A percentile compares a stretch with the other conserved stretches of the same genome.
These are phyloP conservation scores for Rhagonycha lutea DNA, from an alignment of 2,888 invertebrate species.

Conservation along the genomic window DNA sequence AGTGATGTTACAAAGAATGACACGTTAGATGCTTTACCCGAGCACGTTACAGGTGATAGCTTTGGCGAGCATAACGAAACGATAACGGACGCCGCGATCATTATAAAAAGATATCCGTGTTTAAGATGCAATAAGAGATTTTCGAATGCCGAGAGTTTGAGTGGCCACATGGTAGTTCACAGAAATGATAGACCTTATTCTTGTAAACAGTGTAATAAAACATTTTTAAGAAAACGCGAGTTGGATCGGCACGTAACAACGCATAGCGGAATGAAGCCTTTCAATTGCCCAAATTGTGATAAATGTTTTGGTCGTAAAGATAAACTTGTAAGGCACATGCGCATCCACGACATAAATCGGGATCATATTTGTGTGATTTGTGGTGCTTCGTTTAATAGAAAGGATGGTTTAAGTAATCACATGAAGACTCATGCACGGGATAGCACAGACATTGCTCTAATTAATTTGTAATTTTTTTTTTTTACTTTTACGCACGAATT, in stretches of 20 bases:
- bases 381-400: slow-evolving; percentile 62
- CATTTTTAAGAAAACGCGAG: slow-evolving; percentile 71
- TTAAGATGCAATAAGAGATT: slow-evolving; percentile 47
- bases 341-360: slow-evolving; percentile 62
- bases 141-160: slow-evolving; percentile 38
- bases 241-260: slow-evolving; percentile 69
- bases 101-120: slow-evolving; percentile 41
- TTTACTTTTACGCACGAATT: not conserved
- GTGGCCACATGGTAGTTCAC: slow-evolving; percentile 59
- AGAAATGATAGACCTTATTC: slow-evolving; percentile 61
- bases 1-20: slow-evolving; percentile 41
- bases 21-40: slow-evolving; percentile 35
- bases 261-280: slow-evolving; percentile 70
- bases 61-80: slow-evolving; percentile 27
- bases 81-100: slow-evolving; percentile 15
- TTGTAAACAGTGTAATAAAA: slow-evolving; percentile 69
- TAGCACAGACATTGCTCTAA: slow-evolving; percentile 22
- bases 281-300: slow-evolving; percentile 69
- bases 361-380: slow-evolving; percentile 64
- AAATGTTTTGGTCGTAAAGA: slow-evolving; percentile 72
- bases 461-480: slow-evolving; percentile 11
- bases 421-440: slow-evolving; percentile 58
- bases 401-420: slow-evolving; percentile 63
- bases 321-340: slow-evolving; percentile 69
- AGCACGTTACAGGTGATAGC: slow-evolving; percentile 47